Evolutionary conservation across 2,113 vertebrate genomes (phyloP), one percentile per base, ranked within the genome.

Genomic region (Ornithorhynchus anatinus): DNA sequence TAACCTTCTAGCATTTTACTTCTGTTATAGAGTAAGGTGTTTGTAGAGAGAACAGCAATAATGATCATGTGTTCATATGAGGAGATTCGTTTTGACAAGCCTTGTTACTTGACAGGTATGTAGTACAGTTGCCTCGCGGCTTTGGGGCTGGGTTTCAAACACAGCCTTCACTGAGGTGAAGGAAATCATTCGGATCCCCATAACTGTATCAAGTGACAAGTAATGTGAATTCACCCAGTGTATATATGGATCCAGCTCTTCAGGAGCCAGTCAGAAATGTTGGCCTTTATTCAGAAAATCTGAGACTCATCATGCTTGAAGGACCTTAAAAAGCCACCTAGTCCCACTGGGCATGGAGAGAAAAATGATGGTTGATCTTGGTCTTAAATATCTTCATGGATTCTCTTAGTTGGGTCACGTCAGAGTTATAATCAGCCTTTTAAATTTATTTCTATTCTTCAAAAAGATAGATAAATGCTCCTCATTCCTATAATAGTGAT

Each of bases 21-120:
- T 89, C 83, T 84, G 82, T 88, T 81, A 75, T 64, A 88, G 63
- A 62, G 42, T 65, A 69, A 66, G 71, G 59, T 69, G 69, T 83
- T 85, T 75, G 69, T 48, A 20, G 74, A 54, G 42, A 79, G 85
- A 89, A 88, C 52, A 74, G 79, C 80, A 86, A 77, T 83, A 75
- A 77, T 70, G 74, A 66, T 82, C 80, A 53, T 53, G 67, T 76
- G 79, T 56, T 84, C 75, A 44, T 68, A 57, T 47, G 75, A 91
- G 69, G 80, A 89, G 83, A 83, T 89, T 81, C 84, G 62, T 79
- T 87, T 82, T 92, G 91, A 88, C 80, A 83, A 69, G 67, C 48
- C 85, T 74, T 76, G 66, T 74, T 87, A 87, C 79, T 63, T 83
- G 84, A 86, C 84, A 86, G 80, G 77, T 87, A 81, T 60, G 52